Evolutionary conservation across 2,113 vertebrate genomes (phyloP).

Genomic region (Nasalis larvatus): DNA sequence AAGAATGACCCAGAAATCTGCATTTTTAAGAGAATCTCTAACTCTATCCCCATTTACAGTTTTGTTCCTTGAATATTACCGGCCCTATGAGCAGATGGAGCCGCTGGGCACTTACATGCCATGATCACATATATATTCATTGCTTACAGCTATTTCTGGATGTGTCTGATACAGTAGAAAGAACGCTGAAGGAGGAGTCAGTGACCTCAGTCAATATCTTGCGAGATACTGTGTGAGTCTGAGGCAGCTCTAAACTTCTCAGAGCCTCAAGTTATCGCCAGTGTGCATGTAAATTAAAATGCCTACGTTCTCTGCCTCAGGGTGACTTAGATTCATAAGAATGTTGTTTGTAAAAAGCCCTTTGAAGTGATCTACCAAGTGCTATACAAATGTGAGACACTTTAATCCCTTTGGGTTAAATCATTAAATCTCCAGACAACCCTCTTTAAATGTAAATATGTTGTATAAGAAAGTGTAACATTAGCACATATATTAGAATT

Average conservation of each 20-base stretch:
- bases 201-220: background rate
- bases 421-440: slow-evolving; percentile 59
- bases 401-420: slow-evolving; percentile 66
- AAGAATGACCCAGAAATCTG: background rate
- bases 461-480: slow-evolving; percentile 52
- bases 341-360: slow-evolving; percentile 39
- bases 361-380: slow-evolving; percentile 51
- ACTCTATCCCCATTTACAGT: background rate
- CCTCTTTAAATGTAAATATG: slow-evolving; percentile 68
- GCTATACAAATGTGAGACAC: slow-evolving; percentile 60
- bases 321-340: slow-evolving; percentile 9
- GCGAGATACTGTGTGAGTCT: background rate
- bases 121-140: fast-evolving
- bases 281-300: background rate
- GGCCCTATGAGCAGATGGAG: background rate
- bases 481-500: slow-evolving; percentile 68
- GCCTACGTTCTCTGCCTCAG: background rate
- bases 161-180: background rate
- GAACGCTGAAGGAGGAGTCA: background rate
- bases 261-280: background rate
- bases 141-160: background rate
- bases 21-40: background rate
- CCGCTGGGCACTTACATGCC: background rate
- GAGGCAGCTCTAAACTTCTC: background rate
- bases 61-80: background rate